phyloP scores from a whole-genome alignment of 2,888 invertebrate species.

The Nephrotoma guestfalica region DNA sequence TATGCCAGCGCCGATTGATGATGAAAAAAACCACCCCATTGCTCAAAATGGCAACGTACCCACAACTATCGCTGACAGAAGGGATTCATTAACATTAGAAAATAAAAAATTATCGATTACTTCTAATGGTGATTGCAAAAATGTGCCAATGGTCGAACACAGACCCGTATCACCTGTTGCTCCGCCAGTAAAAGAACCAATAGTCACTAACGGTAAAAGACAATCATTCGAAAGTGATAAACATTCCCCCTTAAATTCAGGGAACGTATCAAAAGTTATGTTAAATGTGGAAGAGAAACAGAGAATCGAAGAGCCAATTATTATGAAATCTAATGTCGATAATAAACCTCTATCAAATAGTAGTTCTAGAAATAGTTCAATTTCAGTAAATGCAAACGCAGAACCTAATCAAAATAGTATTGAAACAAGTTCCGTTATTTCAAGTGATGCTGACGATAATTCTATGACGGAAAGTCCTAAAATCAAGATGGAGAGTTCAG shows the following conservation, averaged over 20 bases:
- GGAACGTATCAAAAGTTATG: conserved; percentile 11
- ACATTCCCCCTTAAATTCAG: neutral
- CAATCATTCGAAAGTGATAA: neutral
- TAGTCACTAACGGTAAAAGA: neutral
- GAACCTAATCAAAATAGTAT: neutral
- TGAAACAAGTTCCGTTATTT: neutral
- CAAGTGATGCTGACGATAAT: neutral
- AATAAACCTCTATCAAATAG: neutral
- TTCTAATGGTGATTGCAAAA: neutral
- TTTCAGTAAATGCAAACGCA: neutral
- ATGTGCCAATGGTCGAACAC: neutral
- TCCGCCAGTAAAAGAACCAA: neutral
- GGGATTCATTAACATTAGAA: neutral
- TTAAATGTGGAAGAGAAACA: conserved; percentile 7
- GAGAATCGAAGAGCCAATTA: neutral
- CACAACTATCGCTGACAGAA: neutral
- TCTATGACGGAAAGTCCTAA: neutral
- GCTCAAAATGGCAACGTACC: neutral
- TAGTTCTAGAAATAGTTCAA: neutral
- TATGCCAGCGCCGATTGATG: neutral
- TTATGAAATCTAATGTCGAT: neutral
- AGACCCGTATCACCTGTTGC: neutral
- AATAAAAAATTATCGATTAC: neutral
- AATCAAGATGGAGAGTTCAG: conserved; percentile 20
- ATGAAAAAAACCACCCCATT: neutral